Conservation (phyloP, 2,888 invertebrate species). For the Argynnis bischoffii region DNA sequence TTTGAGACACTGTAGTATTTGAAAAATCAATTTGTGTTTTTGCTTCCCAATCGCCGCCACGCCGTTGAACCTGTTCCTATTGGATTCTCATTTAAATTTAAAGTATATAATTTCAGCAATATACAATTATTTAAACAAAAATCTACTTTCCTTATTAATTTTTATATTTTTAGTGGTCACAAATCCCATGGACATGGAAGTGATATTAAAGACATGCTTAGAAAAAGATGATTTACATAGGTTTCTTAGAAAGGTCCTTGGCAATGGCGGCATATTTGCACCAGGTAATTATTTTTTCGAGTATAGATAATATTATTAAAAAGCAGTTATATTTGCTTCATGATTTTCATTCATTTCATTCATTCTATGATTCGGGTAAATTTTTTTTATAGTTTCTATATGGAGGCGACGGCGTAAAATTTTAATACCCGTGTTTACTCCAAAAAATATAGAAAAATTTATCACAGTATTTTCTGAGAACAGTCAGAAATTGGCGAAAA, state of each 20-base stretch:
- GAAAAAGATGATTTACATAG: conserved; percentile 55
- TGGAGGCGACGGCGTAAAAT: conserved; percentile 85
- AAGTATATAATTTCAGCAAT: too few relatives aligned
- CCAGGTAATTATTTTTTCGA: conserved; percentile 28
- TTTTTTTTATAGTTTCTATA: conserved; percentile 63
- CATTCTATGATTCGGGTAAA: background rate
- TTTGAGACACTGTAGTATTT: too few relatives aligned
- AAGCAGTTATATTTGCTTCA: too few relatives aligned
- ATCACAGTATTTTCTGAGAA: conserved; percentile 84
- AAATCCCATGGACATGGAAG: conserved; percentile 63
- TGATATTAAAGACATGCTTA: conserved; percentile 65
- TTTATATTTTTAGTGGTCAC: conserved; percentile 57
- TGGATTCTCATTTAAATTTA: too few relatives aligned
- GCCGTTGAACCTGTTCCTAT: too few relatives aligned
- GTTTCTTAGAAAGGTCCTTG: conserved; percentile 43
- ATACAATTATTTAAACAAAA: too few relatives aligned
- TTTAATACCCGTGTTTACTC: conserved; percentile 85
- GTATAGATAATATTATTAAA: background rate
- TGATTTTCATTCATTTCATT: too few relatives aligned
- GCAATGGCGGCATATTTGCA: conserved; percentile 50
- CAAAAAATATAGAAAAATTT: conserved; percentile 85
- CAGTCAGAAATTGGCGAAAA: conserved; percentile 70
- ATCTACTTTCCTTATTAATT: conserved; percentile 4
- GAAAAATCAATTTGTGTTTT: too few relatives aligned
- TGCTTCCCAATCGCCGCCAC: too few relatives aligned